Evolutionary conservation across 1,140 invertebrate genomes (phyloP).

Genomic region (Ceratosolen solmsi): DNA sequence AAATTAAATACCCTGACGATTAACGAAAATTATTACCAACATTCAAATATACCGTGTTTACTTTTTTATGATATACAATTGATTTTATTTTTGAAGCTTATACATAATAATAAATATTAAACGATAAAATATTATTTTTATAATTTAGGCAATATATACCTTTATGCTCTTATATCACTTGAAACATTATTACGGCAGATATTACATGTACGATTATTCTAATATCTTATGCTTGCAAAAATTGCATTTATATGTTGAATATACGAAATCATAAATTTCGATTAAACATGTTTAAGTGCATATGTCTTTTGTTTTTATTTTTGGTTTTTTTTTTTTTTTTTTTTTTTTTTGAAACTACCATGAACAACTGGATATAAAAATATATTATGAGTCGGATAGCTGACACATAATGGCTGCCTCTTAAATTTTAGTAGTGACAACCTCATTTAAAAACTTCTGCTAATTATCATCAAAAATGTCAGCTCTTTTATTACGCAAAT

Average conservation of each 20-base stretch:
- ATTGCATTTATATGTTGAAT: background rate
- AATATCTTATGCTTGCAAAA: too few relatives aligned
- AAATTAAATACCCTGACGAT: too few relatives aligned
- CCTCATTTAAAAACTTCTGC: background rate
- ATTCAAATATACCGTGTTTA: background rate
- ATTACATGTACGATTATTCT: background rate
- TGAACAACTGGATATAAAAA: conserved; percentile 3
- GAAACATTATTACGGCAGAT: background rate
- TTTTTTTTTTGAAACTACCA: background rate
- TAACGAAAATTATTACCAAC: too few relatives aligned
- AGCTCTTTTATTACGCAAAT: conserved; percentile 7
- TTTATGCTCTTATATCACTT: background rate
- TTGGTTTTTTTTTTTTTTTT: too few relatives aligned
- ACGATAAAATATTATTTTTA: background rate
- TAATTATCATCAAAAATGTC: conserved; percentile 10
- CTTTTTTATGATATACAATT: background rate
- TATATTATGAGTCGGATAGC: background rate
- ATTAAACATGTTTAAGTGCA: background rate
- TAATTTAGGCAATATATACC: background rate
- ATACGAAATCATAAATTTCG: background rate
- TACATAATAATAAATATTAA: background rate
- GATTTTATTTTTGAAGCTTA: background rate
- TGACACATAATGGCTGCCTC: background rate
- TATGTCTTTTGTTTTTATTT: too few relatives aligned
- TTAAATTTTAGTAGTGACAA: conserved; percentile 12